These are phyloP conservation scores for Drosophila ustulata DNA, from an alignment of 2,888 invertebrate species.

Conservation along the genomic window DNA sequence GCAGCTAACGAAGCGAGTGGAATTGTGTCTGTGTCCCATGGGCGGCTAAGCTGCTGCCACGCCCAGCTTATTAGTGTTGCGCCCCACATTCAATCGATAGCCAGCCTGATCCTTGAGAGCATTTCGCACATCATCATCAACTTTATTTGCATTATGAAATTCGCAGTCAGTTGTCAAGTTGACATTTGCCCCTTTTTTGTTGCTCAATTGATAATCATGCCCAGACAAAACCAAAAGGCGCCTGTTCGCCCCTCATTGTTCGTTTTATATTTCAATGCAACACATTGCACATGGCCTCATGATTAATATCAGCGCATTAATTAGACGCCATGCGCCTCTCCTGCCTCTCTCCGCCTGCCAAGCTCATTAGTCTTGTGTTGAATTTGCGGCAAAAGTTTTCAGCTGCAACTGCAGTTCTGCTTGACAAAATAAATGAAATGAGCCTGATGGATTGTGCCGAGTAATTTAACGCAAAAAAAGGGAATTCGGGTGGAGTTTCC, in stretches of 20 bases:
- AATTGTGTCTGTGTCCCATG: slow-evolving; percentile 32
- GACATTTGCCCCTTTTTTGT: slow-evolving; percentile 36
- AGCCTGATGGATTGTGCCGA: slow-evolving; percentile 28
- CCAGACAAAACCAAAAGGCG: slow-evolving; percentile 7
- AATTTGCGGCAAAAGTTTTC: slow-evolving; percentile 28
- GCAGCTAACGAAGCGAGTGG: slow-evolving; percentile 23
- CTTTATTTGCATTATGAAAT: slow-evolving; percentile 44
- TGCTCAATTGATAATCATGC: slow-evolving; percentile 49
- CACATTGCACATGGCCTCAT: slow-evolving; percentile 47
- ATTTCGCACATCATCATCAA: neutral
- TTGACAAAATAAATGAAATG: slow-evolving; percentile 19
- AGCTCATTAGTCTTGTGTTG: slow-evolving; percentile 50
- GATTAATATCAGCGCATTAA: slow-evolving; percentile 71
- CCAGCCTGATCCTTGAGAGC: neutral
- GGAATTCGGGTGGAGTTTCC: neutral
- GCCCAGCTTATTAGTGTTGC: slow-evolving; percentile 40
- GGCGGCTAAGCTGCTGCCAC: slow-evolving; percentile 45
- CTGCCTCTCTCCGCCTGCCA: slow-evolving; percentile 5
- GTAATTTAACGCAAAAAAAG: slow-evolving; percentile 26
- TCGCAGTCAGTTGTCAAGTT: slow-evolving; percentile 44
- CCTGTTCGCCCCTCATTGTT: slow-evolving; percentile 45
- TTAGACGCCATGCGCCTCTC: slow-evolving; percentile 38
- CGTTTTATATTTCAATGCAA: slow-evolving; percentile 42
- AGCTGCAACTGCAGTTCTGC: slow-evolving; percentile 30
- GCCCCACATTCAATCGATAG: slow-evolving; percentile 12